phyloP scores from a whole-genome alignment of 2,797 vertebrate genomes.

The Cryptoblepharus egeriae region DNA sequence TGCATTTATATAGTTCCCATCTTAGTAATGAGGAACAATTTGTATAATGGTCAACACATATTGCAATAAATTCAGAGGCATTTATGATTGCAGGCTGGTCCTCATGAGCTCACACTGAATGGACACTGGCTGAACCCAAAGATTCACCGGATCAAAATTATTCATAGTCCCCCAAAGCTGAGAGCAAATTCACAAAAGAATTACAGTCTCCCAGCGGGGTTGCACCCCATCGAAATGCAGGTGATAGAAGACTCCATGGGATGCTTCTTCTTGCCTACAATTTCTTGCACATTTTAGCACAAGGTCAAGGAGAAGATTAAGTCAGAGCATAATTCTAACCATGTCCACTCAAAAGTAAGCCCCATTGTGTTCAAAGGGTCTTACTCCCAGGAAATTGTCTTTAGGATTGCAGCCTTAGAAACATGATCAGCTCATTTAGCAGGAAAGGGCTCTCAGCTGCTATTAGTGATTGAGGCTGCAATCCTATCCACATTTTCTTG shows the following conservation, averaged over 20 bases:
- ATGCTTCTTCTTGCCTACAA: not conserved
- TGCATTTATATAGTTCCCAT: conserved; percentile 38
- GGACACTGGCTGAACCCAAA: not conserved
- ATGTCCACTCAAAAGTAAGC: no score
- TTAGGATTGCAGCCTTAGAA: no score
- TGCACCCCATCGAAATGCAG: not conserved
- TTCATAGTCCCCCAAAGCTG: not conserved
- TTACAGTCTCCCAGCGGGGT: not conserved
- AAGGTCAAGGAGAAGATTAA: no score
- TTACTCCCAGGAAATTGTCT: no score
- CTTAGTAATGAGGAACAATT: conserved; percentile 36
- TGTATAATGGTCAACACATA: conserved; percentile 30
- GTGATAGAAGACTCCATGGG: not conserved
- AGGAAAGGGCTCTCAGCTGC: no score
- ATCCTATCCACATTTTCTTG: no score
- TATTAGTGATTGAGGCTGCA: no score
- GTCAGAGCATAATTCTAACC: no score
- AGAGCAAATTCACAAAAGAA: not conserved
- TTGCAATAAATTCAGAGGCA: not conserved
- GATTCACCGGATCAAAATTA: not conserved
- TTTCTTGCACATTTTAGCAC: no score
- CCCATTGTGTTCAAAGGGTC: no score
- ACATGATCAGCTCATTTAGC: no score
- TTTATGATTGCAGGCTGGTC: not conserved
- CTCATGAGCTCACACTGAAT: not conserved